phyloP scores from a whole-genome alignment of 92 coral and sea anemone genomes.

The Zoanthus solanderi region DNA sequence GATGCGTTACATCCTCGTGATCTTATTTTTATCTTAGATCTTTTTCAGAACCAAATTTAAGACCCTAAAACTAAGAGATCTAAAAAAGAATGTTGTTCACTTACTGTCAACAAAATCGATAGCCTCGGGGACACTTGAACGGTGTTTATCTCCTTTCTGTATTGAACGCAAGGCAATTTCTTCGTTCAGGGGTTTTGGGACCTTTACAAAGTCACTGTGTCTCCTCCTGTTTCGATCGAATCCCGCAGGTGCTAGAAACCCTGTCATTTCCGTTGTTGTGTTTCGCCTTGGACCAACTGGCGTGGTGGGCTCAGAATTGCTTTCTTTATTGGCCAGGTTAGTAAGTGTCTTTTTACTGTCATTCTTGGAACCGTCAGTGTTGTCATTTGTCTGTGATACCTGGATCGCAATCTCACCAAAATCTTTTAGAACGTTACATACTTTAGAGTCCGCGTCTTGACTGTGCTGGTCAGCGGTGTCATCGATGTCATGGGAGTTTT shows the following conservation, averaged over 20 bases:
- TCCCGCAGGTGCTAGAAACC: conserved; percentile 28
- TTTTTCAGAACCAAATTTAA: no score
- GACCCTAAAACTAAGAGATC: no score
- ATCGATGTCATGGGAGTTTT: background rate
- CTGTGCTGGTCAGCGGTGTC: background rate
- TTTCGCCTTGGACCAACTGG: conserved; percentile 23
- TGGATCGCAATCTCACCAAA: conserved; percentile 25
- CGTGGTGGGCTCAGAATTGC: conserved; percentile 22
- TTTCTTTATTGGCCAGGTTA: conserved; percentile 9
- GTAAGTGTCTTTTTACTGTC: background rate
- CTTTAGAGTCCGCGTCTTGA: conserved; percentile 13
- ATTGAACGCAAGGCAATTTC: conserved; percentile 69
- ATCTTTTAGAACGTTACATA: background rate
- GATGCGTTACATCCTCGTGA: no score
- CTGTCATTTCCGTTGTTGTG: background rate
- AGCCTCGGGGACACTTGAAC: conserved; percentile 24
- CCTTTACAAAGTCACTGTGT: conserved; percentile 82
- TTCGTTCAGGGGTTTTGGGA: conserved; percentile 78
- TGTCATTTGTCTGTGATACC: background rate
- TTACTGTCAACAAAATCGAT: conserved; percentile 17
- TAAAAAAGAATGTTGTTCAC: background rate
- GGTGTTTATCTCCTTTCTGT: conserved; percentile 56
- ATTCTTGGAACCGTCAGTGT: background rate
- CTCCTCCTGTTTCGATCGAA: conserved; percentile 46
- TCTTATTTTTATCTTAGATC: no score